Evolutionary conservation across 2,113 vertebrate genomes (phyloP).

Genomic region (Heptranchias perlo): DNA sequence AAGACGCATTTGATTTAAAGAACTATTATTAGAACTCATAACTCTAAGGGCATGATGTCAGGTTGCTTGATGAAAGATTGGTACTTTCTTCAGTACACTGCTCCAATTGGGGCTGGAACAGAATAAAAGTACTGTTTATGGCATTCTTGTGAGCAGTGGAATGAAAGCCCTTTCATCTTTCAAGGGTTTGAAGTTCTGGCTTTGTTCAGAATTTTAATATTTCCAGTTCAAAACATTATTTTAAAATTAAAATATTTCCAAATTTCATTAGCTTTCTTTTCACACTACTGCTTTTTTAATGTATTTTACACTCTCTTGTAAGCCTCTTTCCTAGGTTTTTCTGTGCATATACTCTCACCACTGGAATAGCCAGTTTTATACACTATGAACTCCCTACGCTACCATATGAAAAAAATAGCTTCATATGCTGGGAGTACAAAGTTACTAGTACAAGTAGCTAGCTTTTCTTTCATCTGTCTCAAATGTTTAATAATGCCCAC

Average conservation of each 20-base stretch:
- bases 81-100: not conserved
- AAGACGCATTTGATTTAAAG: conserved; percentile 9
- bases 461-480: not conserved
- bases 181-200: conserved; percentile 26
- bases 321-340: not conserved
- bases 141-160: not conserved
- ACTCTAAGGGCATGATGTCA: conserved; percentile 15
- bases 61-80: conserved; percentile 22
- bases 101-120: not conserved
- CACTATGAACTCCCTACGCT: not conserved
- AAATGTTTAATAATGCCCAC: not conserved
- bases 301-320: not conserved
- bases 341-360: not conserved
- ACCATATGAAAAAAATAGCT: not conserved
- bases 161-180: conserved; percentile 26
- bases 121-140: conserved; percentile 20
- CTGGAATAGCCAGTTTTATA: not conserved
- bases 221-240: conserved; percentile 12
- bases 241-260: not conserved
- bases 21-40: conserved; percentile 10
- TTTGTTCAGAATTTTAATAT: conserved; percentile 20
- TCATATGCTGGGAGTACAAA: not conserved
- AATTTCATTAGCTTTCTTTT: not conserved
- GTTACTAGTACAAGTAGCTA: not conserved
- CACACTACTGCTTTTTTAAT: not conserved